Evolutionary conservation across 2,797 vertebrate genomes (phyloP).

Genomic region (Poecilia picta): DNA sequence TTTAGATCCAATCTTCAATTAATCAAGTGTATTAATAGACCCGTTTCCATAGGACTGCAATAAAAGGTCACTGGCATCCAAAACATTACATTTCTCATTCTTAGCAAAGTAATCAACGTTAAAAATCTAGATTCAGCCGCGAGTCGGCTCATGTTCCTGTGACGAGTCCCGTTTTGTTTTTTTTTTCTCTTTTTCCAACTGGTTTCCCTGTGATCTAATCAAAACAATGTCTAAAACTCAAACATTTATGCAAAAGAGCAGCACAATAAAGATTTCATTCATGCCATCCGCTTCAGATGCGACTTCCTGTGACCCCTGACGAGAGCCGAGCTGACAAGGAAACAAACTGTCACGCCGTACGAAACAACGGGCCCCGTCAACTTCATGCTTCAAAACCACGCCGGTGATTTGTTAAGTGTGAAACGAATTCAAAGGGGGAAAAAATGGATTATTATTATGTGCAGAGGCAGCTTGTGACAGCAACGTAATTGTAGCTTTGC

Average conservation of each 20-base stretch:
- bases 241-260: conserved; percentile 24
- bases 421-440: conserved; percentile 25
- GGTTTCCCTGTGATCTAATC: conserved; percentile 34
- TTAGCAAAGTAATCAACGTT: conserved; percentile 53
- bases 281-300: conserved; percentile 34
- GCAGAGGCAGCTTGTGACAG: conserved; percentile 45
- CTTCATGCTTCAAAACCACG: conserved; percentile 37
- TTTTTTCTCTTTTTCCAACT: conserved; percentile 3
- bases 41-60: conserved; percentile 65
- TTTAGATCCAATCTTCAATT: not conserved
- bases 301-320: conserved; percentile 35
- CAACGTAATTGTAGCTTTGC: conserved; percentile 52
- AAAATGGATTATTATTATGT: conserved; percentile 31
- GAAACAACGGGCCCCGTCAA: conserved; percentile 30
- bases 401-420: conserved; percentile 43
- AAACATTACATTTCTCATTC: not conserved
- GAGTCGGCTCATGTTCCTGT: conserved; percentile 44
- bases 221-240: conserved; percentile 28
- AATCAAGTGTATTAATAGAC: not conserved
- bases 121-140: conserved; percentile 63
- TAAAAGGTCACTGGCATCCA: conserved; percentile 58
- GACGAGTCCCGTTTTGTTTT: conserved; percentile 44
- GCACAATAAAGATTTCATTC: conserved; percentile 29
- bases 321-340: conserved; percentile 26
- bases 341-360: conserved; percentile 42